Evolutionary conservation across 2,113 vertebrate species (phyloP).

Genomic region (Grammomys surdaster): DNA sequence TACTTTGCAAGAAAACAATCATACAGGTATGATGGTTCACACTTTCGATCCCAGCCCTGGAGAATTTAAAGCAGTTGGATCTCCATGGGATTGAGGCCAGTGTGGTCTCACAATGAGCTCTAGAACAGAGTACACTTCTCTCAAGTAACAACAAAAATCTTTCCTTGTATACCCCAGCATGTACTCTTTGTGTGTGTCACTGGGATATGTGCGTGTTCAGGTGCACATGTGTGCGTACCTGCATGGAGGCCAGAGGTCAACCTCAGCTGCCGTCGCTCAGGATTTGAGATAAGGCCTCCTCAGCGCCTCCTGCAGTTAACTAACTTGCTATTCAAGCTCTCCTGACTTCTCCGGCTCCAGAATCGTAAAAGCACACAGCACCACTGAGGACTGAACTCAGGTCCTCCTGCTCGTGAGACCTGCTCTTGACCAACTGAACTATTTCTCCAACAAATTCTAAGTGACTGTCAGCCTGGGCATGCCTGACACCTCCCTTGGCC

Average conservation of each 20-base stretch:
- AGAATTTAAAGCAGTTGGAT: too few relatives aligned
- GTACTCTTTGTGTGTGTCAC: too few relatives aligned
- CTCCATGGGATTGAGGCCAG: too few relatives aligned
- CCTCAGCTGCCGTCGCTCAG: background rate
- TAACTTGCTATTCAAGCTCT: background rate
- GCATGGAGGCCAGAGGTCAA: background rate
- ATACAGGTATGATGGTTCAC: too few relatives aligned
- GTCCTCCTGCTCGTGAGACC: background rate
- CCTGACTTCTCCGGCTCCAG: background rate
- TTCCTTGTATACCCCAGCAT: too few relatives aligned
- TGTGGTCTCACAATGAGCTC: too few relatives aligned
- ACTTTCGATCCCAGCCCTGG: too few relatives aligned
- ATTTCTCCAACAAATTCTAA: background rate
- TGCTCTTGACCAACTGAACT: background rate
- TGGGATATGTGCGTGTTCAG: background rate
- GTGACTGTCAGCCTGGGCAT: background rate
- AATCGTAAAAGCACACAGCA: background rate
- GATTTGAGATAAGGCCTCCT: background rate
- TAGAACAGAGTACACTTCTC: too few relatives aligned
- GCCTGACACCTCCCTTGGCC: accelerated
- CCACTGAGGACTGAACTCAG: background rate
- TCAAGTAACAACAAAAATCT: too few relatives aligned
- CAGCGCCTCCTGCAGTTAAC: too few relatives aligned
- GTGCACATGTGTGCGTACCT: too few relatives aligned
- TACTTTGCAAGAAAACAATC: too few relatives aligned